A percentile compares a stretch with the other conserved stretches of the same genome.
Evolutionary conservation across 2,888 invertebrate species (phyloP).

Genomic region (Gymnoscelis rufifasciata): DNA sequence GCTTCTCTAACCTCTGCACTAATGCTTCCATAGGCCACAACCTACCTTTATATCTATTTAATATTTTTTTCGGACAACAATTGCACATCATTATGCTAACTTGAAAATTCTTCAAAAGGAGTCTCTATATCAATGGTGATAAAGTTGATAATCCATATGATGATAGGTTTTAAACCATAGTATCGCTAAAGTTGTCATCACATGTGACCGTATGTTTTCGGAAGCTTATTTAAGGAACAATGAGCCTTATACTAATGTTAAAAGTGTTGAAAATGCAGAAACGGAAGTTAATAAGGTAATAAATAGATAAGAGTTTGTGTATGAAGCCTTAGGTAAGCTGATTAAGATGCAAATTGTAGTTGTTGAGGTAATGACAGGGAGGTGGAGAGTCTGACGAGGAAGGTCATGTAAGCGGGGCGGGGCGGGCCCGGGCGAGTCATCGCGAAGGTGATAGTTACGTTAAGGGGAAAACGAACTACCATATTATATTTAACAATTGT

Average conservation of each 20-base stretch:
- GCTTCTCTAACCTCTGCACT: conserved; percentile 19
- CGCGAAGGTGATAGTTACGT: conserved; percentile 14
- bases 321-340: background rate
- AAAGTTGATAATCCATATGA: conserved; percentile 14
- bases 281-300: conserved; percentile 5
- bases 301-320: conserved; percentile 1
- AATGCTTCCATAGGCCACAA: conserved; percentile 5
- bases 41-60: conserved; percentile 14
- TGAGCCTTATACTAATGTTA: background rate
- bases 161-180: too few species aligned
- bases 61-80: conserved; percentile 31
- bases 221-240: too few species aligned
- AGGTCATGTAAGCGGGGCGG: conserved; percentile 18
- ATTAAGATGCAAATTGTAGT: conserved; percentile 5
- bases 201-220: too few species aligned
- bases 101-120: too few species aligned
- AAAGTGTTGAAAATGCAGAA: conserved; percentile 14
- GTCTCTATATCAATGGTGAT: background rate
- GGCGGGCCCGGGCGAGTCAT: conserved; percentile 19
- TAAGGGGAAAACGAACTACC: background rate
- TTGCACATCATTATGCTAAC: conserved; percentile 26
- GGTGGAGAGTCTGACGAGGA: conserved; percentile 15
- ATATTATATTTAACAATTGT: too few species aligned
- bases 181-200: too few species aligned
- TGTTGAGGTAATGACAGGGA: conserved; percentile 13